Evolutionary conservation across 1,140 invertebrate genomes (phyloP), one percentile per base, ranked within the genome.

Genomic region (Nasonia vitripennis): DNA sequence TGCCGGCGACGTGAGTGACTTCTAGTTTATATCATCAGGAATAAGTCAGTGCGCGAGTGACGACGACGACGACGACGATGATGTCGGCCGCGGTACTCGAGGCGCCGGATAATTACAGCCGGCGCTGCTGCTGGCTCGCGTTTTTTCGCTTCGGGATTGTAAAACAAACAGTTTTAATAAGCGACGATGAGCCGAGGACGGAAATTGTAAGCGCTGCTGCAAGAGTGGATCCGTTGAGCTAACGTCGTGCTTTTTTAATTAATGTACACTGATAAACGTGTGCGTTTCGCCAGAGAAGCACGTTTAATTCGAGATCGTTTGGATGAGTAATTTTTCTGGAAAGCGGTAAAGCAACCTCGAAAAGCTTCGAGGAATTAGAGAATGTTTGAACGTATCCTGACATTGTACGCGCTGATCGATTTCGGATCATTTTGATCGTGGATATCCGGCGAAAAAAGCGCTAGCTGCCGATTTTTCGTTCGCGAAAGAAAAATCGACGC

Each of bases 401-500:
- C 27, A 27, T 27, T 27, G 1, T 27, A 27, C 27, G 27, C 27
- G 27, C 27, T 27, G 27, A 27, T 27, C 27, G 27, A 27, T 27
- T 27, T 27, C 27, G 27, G 27, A 27, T 27, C 55, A 81, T 81
- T 81, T 51, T 81, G 48, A 81, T 81, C 71, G 51, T 48, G 27
- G 41, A 45, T 31, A 45, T 48, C 2, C 68, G 68, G 17, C 68
- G 23, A 70, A 70, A 70, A 31, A 14, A 68, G 67, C 20, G 17
- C 68, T 31, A 14, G 6, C 55, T 9, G 20, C 37, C 31, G 34
- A 41, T 34, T 34, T 20, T 7, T 34, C 31, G 37, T n/a, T 6
- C 34, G 10, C 73, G 73, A 41, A 74, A 74, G 41, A 74, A 17
- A 83, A 86, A 89, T 90, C 90, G 91, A 90, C 89, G 85, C 55